Evolutionary conservation across 2,797 vertebrate genomes (phyloP), one percentile per base, ranked within the genome.

Genomic region (Anguilla marmorata): DNA sequence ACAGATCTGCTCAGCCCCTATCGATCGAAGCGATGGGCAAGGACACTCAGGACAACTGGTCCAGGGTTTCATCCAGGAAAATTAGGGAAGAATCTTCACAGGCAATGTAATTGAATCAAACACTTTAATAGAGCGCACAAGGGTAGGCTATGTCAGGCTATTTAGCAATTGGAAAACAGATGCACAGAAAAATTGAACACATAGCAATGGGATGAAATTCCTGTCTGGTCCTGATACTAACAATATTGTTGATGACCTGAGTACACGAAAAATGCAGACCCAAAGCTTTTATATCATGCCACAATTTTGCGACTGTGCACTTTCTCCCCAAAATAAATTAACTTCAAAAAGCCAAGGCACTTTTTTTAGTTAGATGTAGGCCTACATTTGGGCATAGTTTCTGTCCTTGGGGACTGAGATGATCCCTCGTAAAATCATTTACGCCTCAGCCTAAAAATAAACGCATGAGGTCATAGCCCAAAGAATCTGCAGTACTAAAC

Each of bases 1-100:
- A 48, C 88, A 93, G 93, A 95, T 89, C 93, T 91, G 91, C 94
- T 94, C 93, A 93, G 92, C 92, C 89, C 94, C 93, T 60, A 94
- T 91, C 93, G 95, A 95, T 96, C 91, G 48, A 89, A 89, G 91
- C 92, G 92, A 95, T 94, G 90, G 94, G 94, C 94, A 95, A 92
- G 95, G 94, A 95, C 93, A 88, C 90, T 93, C 94, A 94, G 91
- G 93, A 95, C 93, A n/a, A 79, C 90, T 89, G 93, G 90, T 91
- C 88, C 92, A 92, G 92, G 92, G 92, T 91, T 91, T 92, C 90
- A 91, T 91, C 89, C 87, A 86, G 58, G 19, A 79, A 90, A 89
- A 89, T 88, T 66, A 87, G 85, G 90, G 89, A 90, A 89, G 60
- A 85, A 86, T 90, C 69, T 84, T 87, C 45, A 86, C 89, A 90